Percentiles rank a stretch among this genome's conserved stretches.
Conservation (phyloP, 2,888 invertebrate species). For the Polyploca ridens region DNA sequence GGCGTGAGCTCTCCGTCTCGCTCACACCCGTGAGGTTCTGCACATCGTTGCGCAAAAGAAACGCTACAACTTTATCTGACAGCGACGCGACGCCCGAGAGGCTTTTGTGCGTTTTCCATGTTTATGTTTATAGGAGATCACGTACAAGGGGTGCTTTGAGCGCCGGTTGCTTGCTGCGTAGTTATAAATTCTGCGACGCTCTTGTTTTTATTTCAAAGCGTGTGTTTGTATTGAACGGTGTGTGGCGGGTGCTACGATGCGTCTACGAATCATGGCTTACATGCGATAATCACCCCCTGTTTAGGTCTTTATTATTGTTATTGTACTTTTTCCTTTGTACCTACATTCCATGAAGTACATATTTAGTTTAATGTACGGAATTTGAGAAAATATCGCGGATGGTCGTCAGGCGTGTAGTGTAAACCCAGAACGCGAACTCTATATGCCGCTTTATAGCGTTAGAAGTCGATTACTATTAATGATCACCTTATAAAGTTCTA, state of each 20-base stretch:
- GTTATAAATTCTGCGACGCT: conserved; percentile 69
- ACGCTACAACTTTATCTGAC: conserved; percentile 83
- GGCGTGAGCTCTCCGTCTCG: conserved; percentile 66
- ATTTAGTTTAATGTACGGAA: not conserved
- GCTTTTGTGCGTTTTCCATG: conserved; percentile 84
- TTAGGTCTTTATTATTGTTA: conserved; percentile 18
- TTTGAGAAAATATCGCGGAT: not conserved
- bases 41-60: conserved; percentile 75
- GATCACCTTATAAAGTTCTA: no score
- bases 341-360: not conserved
- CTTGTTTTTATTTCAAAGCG: conserved; percentile 70
- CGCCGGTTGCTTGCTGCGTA: conserved; percentile 66
- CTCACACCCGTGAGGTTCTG: conserved; percentile 56
- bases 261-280: conserved; percentile 35
- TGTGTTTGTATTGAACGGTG: conserved; percentile 52
- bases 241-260: conserved; percentile 23
- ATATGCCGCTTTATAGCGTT: no score
- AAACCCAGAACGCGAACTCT: no score
- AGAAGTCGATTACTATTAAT: no score
- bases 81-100: conserved; percentile 76
- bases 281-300: conserved; percentile 37
- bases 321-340: not conserved
- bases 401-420: no score
- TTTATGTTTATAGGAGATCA: conserved; percentile 82
- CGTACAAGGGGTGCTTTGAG: conserved; percentile 81